Percentiles rank a stretch among this genome's conserved stretches.
These are phyloP conservation scores for Dromaius novaehollandiae DNA, from an alignment of 2,113 vertebrate species.

Conservation along the genomic window DNA sequence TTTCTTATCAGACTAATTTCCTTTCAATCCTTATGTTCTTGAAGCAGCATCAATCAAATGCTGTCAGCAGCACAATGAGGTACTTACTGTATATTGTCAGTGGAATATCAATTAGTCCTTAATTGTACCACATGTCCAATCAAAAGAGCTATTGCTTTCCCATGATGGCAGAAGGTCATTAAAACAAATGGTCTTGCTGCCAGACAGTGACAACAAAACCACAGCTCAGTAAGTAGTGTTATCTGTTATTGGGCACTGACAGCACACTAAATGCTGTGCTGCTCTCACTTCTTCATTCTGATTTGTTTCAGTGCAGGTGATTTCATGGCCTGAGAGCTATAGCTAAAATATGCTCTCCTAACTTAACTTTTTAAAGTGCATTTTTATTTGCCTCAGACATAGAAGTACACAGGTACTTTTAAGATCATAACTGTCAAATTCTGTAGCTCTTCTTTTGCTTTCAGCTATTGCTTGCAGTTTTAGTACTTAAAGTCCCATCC, in stretches of 20 bases:
- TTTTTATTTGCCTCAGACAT: background rate
- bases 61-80: slow-evolving; percentile 54
- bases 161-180: slow-evolving; percentile 67
- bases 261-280: slow-evolving; percentile 3
- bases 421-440: background rate
- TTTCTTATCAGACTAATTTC: slow-evolving; percentile 45
- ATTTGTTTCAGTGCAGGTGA: background rate
- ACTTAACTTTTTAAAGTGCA: background rate
- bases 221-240: slow-evolving; percentile 13
- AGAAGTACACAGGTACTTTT: background rate
- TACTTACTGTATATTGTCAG: slow-evolving; percentile 50
- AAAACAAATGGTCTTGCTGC: slow-evolving; percentile 60
- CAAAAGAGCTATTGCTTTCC: slow-evolving; percentile 59
- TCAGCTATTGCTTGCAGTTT: background rate
- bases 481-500: background rate
- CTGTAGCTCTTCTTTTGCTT: background rate
- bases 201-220: slow-evolving; percentile 55
- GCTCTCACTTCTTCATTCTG: background rate
- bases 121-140: slow-evolving; percentile 50
- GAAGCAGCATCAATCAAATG: slow-evolving; percentile 51
- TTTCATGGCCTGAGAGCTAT: background rate
- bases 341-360: background rate
- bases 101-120: slow-evolving; percentile 67
- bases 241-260: slow-evolving; percentile 29
- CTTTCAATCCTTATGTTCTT: slow-evolving; percentile 25